Conservation (phyloP, 2,113 vertebrate species). For the Stigmatopora argus region DNA sequence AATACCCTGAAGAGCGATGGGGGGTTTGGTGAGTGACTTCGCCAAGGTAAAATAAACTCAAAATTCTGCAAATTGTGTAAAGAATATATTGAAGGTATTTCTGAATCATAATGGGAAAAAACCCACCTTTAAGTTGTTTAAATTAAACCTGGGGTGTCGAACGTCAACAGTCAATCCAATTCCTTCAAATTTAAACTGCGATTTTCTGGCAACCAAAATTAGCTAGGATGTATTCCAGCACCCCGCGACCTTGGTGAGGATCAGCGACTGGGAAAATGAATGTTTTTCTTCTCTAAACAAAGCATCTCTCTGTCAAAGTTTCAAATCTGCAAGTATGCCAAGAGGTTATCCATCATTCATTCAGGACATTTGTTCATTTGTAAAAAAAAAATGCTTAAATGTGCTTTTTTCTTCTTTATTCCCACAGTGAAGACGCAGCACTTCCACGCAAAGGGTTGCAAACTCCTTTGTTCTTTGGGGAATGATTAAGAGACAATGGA, state of each 20-base stretch:
- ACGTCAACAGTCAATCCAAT: no score
- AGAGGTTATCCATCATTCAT: conserved; percentile 9
- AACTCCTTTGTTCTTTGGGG: conserved; percentile 48
- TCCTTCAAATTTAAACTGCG: no score
- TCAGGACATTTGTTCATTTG: conserved; percentile 6
- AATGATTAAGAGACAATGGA: conserved; percentile 46
- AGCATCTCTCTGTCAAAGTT: background rate
- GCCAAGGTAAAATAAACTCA: no score
- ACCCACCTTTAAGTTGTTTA: no score
- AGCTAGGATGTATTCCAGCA: no score
- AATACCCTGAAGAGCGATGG: no score
- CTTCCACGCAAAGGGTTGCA: conserved; percentile 32
- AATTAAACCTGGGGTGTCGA: no score
- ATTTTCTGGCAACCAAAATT: no score
- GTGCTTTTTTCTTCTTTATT: conserved; percentile 10
- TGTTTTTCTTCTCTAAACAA: conserved; percentile 5
- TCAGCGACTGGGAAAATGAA: background rate
- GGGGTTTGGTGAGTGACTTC: no score
- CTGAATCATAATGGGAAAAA: background rate
- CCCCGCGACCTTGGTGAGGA: no score
- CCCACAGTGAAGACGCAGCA: conserved; percentile 31
- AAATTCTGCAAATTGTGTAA: background rate
- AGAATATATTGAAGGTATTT: background rate
- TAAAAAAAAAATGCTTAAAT: conserved; percentile 16
- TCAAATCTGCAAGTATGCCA: conserved; percentile 2